phyloP scores from a whole-genome alignment of 2,888 invertebrate species.

The Chloroclysta siterata region DNA sequence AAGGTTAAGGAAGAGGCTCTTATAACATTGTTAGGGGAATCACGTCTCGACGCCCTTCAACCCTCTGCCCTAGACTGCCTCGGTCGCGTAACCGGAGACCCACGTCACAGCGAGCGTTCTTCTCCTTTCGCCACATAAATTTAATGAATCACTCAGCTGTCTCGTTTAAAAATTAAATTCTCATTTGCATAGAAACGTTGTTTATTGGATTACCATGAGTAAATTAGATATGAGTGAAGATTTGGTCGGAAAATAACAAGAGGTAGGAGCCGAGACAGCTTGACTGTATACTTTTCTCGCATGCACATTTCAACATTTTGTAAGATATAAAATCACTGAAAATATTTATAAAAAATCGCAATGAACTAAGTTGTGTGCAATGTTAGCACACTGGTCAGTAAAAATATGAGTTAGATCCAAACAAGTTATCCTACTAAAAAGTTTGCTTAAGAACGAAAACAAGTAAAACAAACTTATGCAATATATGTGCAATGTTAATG shows the following conservation, averaged over 20 bases:
- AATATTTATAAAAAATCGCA: too few species aligned
- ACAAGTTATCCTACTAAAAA: too few species aligned
- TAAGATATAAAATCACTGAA: too few species aligned
- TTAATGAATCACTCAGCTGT: constrained; percentile 33
- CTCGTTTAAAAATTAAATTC: constrained; percentile 35
- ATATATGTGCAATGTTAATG: too few species aligned
- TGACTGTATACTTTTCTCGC: too few species aligned
- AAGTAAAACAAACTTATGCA: too few species aligned
- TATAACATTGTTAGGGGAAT: constrained; percentile 32
- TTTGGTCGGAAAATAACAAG: constrained; percentile 10
- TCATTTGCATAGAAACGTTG: constrained; percentile 27
- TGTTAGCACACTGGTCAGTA: too few species aligned
- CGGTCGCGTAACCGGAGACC: constrained; percentile 32
- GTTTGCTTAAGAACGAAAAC: too few species aligned
- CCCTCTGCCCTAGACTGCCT: constrained; percentile 14
- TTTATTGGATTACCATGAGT: constrained; percentile 28
- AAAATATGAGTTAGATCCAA: too few species aligned
- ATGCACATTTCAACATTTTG: too few species aligned
- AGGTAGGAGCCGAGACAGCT: not conserved
- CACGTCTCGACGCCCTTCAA: constrained; percentile 27
- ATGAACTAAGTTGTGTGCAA: too few species aligned
- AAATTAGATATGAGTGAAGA: constrained; percentile 27
- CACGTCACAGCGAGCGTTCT: constrained; percentile 30
- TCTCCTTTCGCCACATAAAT: constrained; percentile 33
- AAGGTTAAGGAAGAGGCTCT: constrained; percentile 23